Evolutionary conservation across 2,888 invertebrate species (phyloP), one percentile per base, ranked within the genome.

Genomic region (Labia minor): DNA sequence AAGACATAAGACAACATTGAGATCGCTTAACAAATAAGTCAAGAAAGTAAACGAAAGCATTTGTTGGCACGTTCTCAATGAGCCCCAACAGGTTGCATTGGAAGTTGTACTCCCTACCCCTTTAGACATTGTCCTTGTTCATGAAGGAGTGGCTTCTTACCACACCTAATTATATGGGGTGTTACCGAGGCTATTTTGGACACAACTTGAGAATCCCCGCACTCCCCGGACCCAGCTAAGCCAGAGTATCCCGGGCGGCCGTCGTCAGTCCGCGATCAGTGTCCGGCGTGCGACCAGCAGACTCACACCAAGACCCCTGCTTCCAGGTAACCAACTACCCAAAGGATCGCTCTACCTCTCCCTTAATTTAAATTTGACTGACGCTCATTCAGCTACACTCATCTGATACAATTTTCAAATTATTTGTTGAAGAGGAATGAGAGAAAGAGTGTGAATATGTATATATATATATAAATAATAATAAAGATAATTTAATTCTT

Each of bases 121-220:
- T n/a, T 49, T 49, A 49, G 49, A 49, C 49, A 49, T 49, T 49
- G 49, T 49, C 49, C 49, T 49, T 49, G 49, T 49, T 16, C 14
- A 2, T 3, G 16, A 33, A 16, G 49, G 49, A 49, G 49, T 4
- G 49, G 49, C 49, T 49, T 49, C 49, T 49, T 49, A 49, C 49
- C 14, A 49, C n/a, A n/a, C 49, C 49, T 49, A 49, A 49, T 49
- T 49, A 49, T 49, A 49, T 16, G 16, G 49, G 49, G 49, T 49
- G 16, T 49, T 49, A 16, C 49, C 49, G 49, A 10, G 49, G 49
- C 49, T 49, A 49, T 49, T 49, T 49, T 49, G 49, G 49, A 49
- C 49, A n/a, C 8, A 14, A 3, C 49, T 16, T n/a, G 8, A 14
- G 3, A 2, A 4, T 14, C 49, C 49, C 49, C 49, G 14, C 8